These are phyloP conservation scores for Drosophila kepulauana DNA, from an alignment of 1,140 invertebrate genomes.

Conservation along the genomic window DNA sequence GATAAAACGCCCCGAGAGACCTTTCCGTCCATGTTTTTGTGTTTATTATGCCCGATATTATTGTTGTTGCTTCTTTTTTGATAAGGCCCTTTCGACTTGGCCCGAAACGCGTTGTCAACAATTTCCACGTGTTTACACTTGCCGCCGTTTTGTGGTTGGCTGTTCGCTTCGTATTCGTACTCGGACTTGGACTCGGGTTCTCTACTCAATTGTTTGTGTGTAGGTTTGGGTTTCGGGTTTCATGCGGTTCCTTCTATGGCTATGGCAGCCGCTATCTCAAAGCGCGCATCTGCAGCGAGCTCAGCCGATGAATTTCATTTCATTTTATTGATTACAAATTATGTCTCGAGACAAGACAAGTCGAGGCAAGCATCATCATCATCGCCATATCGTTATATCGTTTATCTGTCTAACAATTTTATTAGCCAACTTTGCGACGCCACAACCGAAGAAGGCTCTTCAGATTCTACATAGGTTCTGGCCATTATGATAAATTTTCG, in stretches of 20 bases:
- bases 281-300: conserved; percentile 57
- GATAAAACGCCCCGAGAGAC: conserved; percentile 67
- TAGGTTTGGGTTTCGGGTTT: conserved; percentile 4
- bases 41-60: conserved; percentile 1
- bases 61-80: conserved; percentile 18
- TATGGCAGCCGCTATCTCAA: conserved; percentile 65
- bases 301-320: conserved; percentile 61
- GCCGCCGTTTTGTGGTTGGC: conserved; percentile 70
- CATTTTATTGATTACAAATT: conserved; percentile 81
- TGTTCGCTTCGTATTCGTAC: conserved; percentile 34
- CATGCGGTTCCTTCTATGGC: conserved; percentile 27
- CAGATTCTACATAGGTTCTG: conserved; percentile 6
- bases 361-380: conserved; percentile 25
- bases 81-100: conserved; percentile 28
- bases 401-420: conserved; percentile 77
- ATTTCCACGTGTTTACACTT: conserved; percentile 78
- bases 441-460: conserved; percentile 8
- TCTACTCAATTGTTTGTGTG: not conserved
- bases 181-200: conserved; percentile 22
- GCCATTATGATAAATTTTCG: conserved; percentile 42
- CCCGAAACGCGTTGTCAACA: conserved; percentile 38
- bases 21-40: conserved; percentile 27
- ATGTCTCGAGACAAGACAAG: conserved; percentile 55
- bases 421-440: conserved; percentile 57
- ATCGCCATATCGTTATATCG: conserved; percentile 32